Evolutionary conservation across 2,113 vertebrate genomes (phyloP).

Genomic region (Dolichotis patagonum): DNA sequence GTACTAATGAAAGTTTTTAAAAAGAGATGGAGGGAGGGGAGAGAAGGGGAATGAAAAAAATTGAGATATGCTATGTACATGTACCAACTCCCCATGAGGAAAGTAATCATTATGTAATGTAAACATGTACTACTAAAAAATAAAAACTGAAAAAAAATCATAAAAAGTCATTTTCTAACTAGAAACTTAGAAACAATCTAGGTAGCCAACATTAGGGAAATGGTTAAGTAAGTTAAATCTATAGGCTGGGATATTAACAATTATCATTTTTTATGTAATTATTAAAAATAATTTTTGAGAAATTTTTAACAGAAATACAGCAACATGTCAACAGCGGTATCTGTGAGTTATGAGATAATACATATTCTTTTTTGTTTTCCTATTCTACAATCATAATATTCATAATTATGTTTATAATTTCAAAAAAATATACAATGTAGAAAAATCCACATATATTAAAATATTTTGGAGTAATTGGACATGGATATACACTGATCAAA

Average conservation of each 20-base stretch:
- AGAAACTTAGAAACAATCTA: background rate
- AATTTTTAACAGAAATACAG: constrained; percentile 28
- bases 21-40: background rate
- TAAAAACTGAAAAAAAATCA: background rate
- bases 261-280: background rate
- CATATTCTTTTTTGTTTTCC: background rate
- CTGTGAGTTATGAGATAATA: background rate
- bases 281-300: background rate
- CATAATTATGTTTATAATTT: constrained; percentile 8
- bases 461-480: background rate
- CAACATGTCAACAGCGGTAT: background rate
- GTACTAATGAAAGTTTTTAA: background rate
- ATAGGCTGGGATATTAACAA: background rate
- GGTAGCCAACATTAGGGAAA: background rate
- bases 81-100: background rate
- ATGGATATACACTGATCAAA: background rate
- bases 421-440: background rate
- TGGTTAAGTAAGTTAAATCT: background rate
- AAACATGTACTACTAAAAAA: background rate
- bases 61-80: background rate
- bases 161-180: background rate
- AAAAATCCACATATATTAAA: background rate
- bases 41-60: background rate
- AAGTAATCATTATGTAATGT: background rate
- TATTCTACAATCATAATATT: background rate